These are phyloP conservation scores for Recurvirostra avosetta DNA, from an alignment of 2,113 vertebrate species.

Conservation along the genomic window DNA sequence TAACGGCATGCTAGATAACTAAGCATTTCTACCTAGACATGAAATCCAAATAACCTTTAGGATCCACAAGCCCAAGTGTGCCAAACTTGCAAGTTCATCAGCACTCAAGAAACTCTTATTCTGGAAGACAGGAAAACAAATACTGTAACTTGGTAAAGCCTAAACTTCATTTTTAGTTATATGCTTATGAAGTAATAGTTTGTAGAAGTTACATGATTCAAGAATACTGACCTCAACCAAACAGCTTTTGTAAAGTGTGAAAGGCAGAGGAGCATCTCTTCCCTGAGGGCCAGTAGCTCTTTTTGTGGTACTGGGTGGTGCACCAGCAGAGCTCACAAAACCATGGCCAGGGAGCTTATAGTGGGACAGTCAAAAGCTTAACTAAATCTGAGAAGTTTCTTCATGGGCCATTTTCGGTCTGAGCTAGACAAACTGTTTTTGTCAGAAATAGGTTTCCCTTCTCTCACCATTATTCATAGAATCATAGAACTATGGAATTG, in stretches of 20 bases:
- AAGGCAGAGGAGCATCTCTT: not conserved
- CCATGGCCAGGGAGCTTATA: not conserved
- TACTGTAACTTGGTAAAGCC: not conserved
- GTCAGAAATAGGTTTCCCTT: not conserved
- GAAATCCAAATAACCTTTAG: not conserved
- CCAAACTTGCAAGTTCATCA: not conserved
- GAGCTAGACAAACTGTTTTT: not conserved
- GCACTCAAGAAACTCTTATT: not conserved
- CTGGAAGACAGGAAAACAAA: not conserved
- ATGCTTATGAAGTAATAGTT: not conserved
- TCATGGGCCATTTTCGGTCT: not conserved
- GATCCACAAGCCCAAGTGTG: not conserved
- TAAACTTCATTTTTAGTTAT: not conserved
- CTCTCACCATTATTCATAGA: not conserved
- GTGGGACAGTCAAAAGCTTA: not conserved
- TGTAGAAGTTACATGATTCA: not conserved
- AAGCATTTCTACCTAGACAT: not conserved
- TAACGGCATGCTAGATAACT: not conserved
- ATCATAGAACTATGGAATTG: too few relatives aligned
- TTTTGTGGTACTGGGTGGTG: not conserved
- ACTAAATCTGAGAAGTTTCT: not conserved
- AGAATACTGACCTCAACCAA: not conserved
- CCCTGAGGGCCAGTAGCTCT: not conserved
- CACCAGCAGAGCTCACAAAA: not conserved
- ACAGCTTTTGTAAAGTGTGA: not conserved